These are phyloP conservation scores for Gyps fulvus DNA, from an alignment of 2,113 vertebrate genomes.

Conservation along the genomic window DNA sequence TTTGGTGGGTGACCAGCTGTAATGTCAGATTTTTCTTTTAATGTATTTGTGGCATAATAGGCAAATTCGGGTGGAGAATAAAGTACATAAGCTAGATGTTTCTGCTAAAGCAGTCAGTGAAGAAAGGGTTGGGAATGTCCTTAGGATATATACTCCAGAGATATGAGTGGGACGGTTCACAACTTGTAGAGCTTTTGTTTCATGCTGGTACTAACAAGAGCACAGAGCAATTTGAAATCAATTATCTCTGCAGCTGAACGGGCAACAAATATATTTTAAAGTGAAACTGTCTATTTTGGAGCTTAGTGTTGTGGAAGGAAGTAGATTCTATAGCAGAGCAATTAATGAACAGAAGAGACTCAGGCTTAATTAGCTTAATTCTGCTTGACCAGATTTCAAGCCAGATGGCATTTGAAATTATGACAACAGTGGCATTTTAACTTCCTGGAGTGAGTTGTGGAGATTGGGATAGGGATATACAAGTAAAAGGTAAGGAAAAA, in stretches of 20 bases:
- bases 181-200: neutral
- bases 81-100: neutral
- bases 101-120: neutral
- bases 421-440: neutral
- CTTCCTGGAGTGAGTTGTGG: neutral
- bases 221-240: rapidly evolving
- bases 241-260: neutral
- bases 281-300: neutral
- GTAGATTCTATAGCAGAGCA: neutral
- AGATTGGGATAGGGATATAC: neutral
- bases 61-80: neutral
- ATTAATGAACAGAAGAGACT: neutral
- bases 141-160: neutral
- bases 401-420: constrained; percentile 9
- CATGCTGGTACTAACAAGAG: neutral
- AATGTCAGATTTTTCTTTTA: neutral
- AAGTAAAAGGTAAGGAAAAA: neutral
- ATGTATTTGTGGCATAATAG: neutral
- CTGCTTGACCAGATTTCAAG: constrained; percentile 12
- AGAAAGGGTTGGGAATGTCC: neutral
- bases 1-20: neutral
- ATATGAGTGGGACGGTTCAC: neutral
- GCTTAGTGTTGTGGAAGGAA: neutral
- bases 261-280: neutral
- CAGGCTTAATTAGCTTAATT: constrained; percentile 9